Evolutionary conservation across 2,113 vertebrate species (phyloP).

Genomic region (Laticauda laticaudata): DNA sequence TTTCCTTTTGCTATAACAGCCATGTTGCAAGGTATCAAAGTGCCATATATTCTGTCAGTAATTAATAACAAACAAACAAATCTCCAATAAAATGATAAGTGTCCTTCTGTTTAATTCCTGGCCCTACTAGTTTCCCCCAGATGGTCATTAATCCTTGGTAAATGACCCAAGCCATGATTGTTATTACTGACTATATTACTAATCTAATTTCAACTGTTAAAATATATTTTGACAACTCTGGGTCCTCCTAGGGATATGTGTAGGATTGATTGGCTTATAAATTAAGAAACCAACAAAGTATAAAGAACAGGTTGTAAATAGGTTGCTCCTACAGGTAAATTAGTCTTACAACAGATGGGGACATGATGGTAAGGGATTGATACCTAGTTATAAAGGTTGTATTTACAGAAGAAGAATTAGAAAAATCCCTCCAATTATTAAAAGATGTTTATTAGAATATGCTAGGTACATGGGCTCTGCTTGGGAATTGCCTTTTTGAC

Average conservation of each 20-base stretch:
- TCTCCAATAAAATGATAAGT: slow-evolving; percentile 67
- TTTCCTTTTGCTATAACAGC: slow-evolving; percentile 31
- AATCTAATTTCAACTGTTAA: slow-evolving; percentile 58
- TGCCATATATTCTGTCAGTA: slow-evolving; percentile 46
- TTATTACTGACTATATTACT: slow-evolving; percentile 59
- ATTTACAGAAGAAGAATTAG: not conserved
- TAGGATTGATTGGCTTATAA: slow-evolving; percentile 32
- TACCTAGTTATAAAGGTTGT: not conserved
- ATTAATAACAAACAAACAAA: slow-evolving; percentile 67
- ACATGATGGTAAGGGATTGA: not conserved
- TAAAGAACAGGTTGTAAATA: not conserved
- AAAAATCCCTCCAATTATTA: not conserved
- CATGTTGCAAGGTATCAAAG: slow-evolving; percentile 35
- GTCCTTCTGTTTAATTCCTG: slow-evolving; percentile 50
- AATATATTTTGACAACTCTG: slow-evolving; percentile 14
- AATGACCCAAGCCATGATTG: slow-evolving; percentile 59
- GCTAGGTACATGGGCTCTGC: not conserved
- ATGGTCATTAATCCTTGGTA: slow-evolving; percentile 65
- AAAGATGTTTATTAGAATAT: not conserved
- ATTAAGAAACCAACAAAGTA: slow-evolving; percentile 19
- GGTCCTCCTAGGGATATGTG: slow-evolving; percentile 17
- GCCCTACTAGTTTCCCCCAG: slow-evolving; percentile 63
- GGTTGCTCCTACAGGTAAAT: slow-evolving; percentile 6
- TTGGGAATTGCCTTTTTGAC: not conserved
- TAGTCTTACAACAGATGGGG: slow-evolving; percentile 11